A percentile compares a stretch with the other conserved stretches of the same genome.
Evolutionary conservation across 30 jellyfish, hydroid and myxozoan genomes (phyloP).

Genomic region (Clytia hemisphaerica): DNA sequence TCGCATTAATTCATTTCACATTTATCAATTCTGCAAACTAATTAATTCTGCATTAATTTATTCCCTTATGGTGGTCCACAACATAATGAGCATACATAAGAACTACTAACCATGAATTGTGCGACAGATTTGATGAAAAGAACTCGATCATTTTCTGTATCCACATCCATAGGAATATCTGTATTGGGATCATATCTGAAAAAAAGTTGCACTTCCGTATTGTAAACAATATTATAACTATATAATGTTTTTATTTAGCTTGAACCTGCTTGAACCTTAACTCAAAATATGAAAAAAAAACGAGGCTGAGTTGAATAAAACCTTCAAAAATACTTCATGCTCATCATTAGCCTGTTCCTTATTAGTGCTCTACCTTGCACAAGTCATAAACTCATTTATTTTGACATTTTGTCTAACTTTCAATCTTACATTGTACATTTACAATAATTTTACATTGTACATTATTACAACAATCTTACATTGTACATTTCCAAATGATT

Average conservation of each 20-base stretch:
- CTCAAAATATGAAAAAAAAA: not conserved
- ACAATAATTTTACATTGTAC: too few species aligned
- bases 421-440: too few species aligned
- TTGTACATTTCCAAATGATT: too few species aligned
- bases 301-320: not conserved
- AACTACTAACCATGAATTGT: constrained; percentile 62
- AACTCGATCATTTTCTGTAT: constrained; percentile 78
- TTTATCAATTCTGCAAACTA: too few species aligned
- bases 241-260: not conserved
- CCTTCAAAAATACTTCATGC: not conserved
- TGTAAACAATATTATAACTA: not conserved
- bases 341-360: too few species aligned
- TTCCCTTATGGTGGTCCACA: too few species aligned
- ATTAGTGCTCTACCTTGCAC: too few species aligned
- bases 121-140: constrained; percentile 82
- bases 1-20: too few species aligned
- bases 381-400: too few species aligned
- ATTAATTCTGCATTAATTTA: too few species aligned
- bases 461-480: too few species aligned
- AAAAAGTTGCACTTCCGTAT: not conserved
- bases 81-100: not conserved
- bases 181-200: constrained; percentile 82
- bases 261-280: not conserved
- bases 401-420: too few species aligned
- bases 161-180: constrained; percentile 87